Percentiles rank a stretch among this genome's conserved stretches.
phyloP scores from a whole-genome alignment of 2,888 invertebrate genomes.

The Latrodectus hesperus region DNA sequence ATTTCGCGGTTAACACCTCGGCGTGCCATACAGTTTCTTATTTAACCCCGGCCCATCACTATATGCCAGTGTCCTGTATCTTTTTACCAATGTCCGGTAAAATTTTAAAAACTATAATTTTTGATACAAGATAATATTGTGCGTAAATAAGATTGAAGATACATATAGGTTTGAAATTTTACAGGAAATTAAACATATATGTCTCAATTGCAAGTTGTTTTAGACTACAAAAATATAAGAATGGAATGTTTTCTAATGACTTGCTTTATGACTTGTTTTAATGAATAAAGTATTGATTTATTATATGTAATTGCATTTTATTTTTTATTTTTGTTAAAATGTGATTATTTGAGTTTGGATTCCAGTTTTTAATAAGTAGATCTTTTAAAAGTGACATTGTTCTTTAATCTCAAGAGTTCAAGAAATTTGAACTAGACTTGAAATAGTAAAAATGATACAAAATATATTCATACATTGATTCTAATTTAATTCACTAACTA shows the following conservation, averaged over 20 bases:
- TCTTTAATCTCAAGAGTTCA: too few relatives aligned
- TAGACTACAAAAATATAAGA: background rate
- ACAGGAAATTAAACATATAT: background rate
- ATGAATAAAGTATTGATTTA: too few relatives aligned
- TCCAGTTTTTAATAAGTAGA: too few relatives aligned
- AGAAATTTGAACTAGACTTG: too few relatives aligned
- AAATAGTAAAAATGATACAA: too few relatives aligned
- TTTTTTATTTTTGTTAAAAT: too few relatives aligned
- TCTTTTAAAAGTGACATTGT: too few relatives aligned
- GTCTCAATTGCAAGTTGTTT: background rate
- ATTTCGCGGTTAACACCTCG: background rate
- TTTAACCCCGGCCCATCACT: background rate
- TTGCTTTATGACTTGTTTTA: background rate
- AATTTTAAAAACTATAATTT: background rate
- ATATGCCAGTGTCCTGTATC: background rate
- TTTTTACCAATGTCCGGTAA: background rate
- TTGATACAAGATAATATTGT: background rate
- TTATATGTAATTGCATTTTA: too few relatives aligned
- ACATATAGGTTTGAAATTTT: background rate
- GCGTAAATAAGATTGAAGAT: background rate
- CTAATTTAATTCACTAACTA: too few relatives aligned
- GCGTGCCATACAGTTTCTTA: background rate
- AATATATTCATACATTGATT: too few relatives aligned
- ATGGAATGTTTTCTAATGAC: background rate
- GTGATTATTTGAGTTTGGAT: too few relatives aligned